These are phyloP conservation scores for Sabatieria punctata DNA, from an alignment of 2,888 invertebrate genomes.

Conservation along the genomic window DNA sequence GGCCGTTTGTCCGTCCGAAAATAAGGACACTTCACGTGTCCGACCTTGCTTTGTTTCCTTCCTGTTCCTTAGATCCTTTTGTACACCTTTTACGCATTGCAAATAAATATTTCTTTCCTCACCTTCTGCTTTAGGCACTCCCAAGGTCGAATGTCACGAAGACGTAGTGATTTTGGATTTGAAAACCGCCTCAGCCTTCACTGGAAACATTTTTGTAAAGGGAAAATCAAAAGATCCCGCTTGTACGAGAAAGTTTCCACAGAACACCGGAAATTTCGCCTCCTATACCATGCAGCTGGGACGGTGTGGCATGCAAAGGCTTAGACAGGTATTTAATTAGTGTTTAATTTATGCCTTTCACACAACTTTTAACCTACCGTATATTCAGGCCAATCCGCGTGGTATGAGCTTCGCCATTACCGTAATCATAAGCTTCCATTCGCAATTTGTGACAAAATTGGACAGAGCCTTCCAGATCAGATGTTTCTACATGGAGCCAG, in stretches of 20 bases:
- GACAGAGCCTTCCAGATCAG: slow-evolving; percentile 27
- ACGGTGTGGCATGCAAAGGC: slow-evolving; percentile 28
- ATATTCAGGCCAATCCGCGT: slow-evolving; percentile 23
- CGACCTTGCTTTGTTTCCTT: no score
- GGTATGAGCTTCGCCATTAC: slow-evolving; percentile 29
- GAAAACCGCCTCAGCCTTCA: slow-evolving; percentile 23
- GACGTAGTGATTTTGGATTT: slow-evolving; percentile 26
- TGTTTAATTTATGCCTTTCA: neutral
- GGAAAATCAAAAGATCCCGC: slow-evolving; percentile 26
- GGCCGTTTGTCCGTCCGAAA: no score
- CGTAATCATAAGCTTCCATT: slow-evolving; percentile 28
- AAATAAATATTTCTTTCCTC: no score
- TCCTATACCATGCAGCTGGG: slow-evolving; percentile 26
- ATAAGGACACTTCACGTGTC: no score
- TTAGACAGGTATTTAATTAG: slow-evolving; percentile 19
- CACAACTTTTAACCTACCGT: neutral
- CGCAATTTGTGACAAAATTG: slow-evolving; percentile 26
- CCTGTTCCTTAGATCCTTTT: no score
- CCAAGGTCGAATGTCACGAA: slow-evolving; percentile 27
- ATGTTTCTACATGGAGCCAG: slow-evolving; percentile 30
- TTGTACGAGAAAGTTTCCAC: slow-evolving; percentile 11
- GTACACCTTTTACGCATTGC: no score
- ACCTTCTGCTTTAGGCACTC: slow-evolving; percentile 25
- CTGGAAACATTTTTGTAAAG: slow-evolving; percentile 29
- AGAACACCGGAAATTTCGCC: slow-evolving; percentile 18